Base-by-base conservation (phyloP, 2,888 invertebrate species). In the Synanthedon myopaeformis region DNA sequence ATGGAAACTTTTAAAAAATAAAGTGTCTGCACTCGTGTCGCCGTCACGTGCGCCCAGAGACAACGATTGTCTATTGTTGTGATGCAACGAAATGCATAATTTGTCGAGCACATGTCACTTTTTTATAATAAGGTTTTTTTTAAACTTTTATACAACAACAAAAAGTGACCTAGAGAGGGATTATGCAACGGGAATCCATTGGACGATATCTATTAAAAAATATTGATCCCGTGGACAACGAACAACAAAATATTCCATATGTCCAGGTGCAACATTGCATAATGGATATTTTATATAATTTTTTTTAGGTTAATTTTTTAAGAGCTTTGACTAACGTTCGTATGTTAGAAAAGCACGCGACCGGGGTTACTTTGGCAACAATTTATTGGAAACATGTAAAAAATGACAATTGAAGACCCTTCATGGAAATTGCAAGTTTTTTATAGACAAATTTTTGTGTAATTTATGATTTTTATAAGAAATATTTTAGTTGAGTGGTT, bases 11-110 rank as follows among this genome's bases (percentile, higher is more conserved):
- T 72, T 67, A 58, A 68, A 70, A 77, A 76, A 75, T 66, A 73
- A 67, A 67, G 66, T 57, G 60, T 35, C 35, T 63, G 71, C 75
- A 70, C 82, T 79, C 80, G 81, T 80, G 82, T 75, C 70, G 62
- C 68, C 64, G 62, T 69, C 61, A 35, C 35, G 35, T 35, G 35
- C 35, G 35, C 35, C 10, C 35, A 35, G 10, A 35, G 35, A 35
- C 35, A 64, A 69, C 66, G 68, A 69, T 68, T 63, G 69, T 66
- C 60, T 11, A 66, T 74, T 63, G 75, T 86, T 86, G 84, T 85
- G 78, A 81, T 71, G 79, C 84, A 82, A 60, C 76, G 74, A 78
- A 77, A 82, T 87, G 82, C 82, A 84, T 86, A 85, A 86, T 86
- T 84, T 81, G 77, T 80, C 68, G 78, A 83, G 83, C 86, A 84